Evolutionary conservation across 2,797 vertebrate genomes (phyloP).

Genomic region (Notoglanidium macrostoma): DNA sequence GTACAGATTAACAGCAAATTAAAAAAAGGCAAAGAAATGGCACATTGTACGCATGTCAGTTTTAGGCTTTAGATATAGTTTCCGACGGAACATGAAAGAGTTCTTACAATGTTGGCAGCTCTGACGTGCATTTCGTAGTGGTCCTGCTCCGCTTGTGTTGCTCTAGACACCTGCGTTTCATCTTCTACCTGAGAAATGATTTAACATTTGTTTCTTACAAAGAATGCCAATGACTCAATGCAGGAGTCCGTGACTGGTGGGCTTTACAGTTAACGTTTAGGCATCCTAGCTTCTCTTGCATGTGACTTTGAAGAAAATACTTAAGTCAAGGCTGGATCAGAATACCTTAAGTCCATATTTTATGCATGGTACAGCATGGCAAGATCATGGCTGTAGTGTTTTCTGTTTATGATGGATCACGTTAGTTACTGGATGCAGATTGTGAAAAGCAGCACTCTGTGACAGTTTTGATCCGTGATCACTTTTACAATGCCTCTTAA

Average conservation of each 20-base stretch:
- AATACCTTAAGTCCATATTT: background rate
- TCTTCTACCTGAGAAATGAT: conserved; percentile 85
- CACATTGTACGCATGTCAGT: background rate
- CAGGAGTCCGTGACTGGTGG: background rate
- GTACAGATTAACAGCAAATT: conserved; percentile 4
- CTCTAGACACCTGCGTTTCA: conserved; percentile 92
- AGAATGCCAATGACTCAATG: background rate
- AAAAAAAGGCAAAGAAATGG: background rate
- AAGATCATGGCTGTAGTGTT: no score
- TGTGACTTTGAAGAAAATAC: background rate
- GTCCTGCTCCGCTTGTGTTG: conserved; percentile 95
- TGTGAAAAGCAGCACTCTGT: no score
- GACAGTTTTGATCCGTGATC: no score
- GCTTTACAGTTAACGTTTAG: background rate
- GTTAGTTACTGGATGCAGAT: no score
- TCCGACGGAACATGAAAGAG: background rate
- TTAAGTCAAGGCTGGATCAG: background rate
- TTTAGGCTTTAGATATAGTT: background rate
- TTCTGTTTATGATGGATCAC: no score
- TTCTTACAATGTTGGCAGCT: conserved; percentile 95
- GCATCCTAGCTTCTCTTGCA: background rate
- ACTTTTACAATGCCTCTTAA: no score
- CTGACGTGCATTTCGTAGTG: conserved; percentile 98
- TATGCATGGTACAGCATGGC: background rate
- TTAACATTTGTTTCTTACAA: background rate